Percentiles rank a stretch among this genome's conserved stretches.
These are phyloP conservation scores for Lymantria dispar DNA, from an alignment of 2,888 invertebrate species.

Conservation along the genomic window DNA sequence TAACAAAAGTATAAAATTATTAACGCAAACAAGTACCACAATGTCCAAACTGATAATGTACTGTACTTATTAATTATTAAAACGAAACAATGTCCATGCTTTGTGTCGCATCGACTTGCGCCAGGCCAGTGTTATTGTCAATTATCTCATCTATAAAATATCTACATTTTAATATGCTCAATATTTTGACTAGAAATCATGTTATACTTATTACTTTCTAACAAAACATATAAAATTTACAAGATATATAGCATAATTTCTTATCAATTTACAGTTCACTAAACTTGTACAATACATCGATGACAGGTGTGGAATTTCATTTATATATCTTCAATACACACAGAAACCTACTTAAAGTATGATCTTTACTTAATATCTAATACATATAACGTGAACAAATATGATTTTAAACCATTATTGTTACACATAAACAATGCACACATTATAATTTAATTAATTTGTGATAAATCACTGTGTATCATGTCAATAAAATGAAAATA, in stretches of 20 bases:
- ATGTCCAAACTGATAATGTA: constrained; percentile 52
- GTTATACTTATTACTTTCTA: constrained; percentile 77
- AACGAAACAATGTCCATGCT: constrained; percentile 47
- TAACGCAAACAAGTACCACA: constrained; percentile 57
- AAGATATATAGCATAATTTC: constrained; percentile 76
- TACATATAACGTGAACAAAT: constrained; percentile 48
- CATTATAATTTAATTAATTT: constrained; percentile 35
- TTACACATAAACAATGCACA: constrained; percentile 40
- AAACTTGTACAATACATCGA: constrained; percentile 78
- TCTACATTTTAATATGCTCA: constrained; percentile 80
- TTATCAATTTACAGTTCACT: constrained; percentile 74
- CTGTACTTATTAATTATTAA: constrained; percentile 67
- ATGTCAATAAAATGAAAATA: constrained; percentile 36
- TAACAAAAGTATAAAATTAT: constrained; percentile 62
- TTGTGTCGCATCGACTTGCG: constrained; percentile 34
- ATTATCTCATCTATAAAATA: constrained; percentile 75
- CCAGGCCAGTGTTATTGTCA: constrained; percentile 81
- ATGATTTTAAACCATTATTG: constrained; percentile 60
- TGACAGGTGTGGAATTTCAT: constrained; percentile 57
- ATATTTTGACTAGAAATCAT: constrained; percentile 83
- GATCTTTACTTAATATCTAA: constrained; percentile 45
- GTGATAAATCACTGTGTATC: constrained; percentile 36
- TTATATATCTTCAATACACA: constrained; percentile 43
- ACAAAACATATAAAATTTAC: constrained; percentile 78
- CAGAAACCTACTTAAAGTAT: constrained; percentile 49